A percentile compares a stretch with the other conserved stretches of the same genome.
Evolutionary conservation across 2,888 invertebrate species (phyloP).

Genomic region (Adela reaumurella): DNA sequence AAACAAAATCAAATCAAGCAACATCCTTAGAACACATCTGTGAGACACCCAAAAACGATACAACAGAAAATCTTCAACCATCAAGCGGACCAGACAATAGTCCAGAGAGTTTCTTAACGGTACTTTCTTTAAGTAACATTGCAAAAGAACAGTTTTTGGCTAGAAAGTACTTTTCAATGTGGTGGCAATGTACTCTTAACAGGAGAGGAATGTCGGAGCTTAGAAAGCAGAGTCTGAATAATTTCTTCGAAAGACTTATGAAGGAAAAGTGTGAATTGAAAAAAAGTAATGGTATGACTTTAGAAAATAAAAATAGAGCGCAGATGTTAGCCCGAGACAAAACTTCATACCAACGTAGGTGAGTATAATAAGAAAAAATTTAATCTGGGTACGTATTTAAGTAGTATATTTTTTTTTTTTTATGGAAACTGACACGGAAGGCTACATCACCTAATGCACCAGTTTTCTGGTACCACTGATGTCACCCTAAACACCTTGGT

Average conservation of each 20-base stretch:
- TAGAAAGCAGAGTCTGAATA: conserved; percentile 28
- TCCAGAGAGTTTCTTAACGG: conserved; percentile 18
- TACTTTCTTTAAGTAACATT: conserved; percentile 24
- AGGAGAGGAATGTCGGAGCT: conserved; percentile 25
- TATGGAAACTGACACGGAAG: too few species aligned
- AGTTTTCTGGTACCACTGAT: too few species aligned
- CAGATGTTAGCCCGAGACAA: conserved; percentile 30
- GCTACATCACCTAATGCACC: too few species aligned
- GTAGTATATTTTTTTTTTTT: too few species aligned
- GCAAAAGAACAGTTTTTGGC: conserved; percentile 20
- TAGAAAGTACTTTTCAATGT: conserved; percentile 31
- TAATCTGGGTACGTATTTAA: too few species aligned
- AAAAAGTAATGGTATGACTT: conserved; percentile 14
- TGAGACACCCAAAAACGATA: conserved; percentile 2
- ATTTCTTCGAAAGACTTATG: conserved; percentile 37
- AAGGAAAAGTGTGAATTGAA: conserved; percentile 22
- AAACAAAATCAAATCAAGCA: conserved; percentile 1
- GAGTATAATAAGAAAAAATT: too few species aligned
- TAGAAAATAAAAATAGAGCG: conserved; percentile 23
- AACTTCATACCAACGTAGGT: conserved; percentile 43
- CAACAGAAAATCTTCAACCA: background rate
- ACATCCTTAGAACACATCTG: conserved; percentile 2
- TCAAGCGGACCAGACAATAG: too few species aligned
- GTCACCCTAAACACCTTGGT: too few species aligned
- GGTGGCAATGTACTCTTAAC: conserved; percentile 26